Evolutionary conservation across 2,888 invertebrate species (phyloP).

Genomic region (Odontomyia ornata): DNA sequence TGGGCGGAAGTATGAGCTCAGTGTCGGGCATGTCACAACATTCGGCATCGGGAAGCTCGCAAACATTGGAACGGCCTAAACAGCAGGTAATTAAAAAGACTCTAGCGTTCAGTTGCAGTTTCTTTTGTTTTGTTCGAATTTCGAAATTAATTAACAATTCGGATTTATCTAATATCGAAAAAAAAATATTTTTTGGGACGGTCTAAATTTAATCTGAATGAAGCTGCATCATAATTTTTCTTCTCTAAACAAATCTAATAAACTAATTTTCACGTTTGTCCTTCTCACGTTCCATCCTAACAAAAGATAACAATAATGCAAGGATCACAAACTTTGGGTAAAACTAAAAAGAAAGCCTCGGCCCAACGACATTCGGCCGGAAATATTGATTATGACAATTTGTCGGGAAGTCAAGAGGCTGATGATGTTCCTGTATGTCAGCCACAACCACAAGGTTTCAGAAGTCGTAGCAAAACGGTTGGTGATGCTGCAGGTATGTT

Average conservation of each 20-base stretch:
- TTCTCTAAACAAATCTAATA: background rate
- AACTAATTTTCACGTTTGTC: background rate
- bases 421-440: conserved; percentile 67
- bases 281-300: background rate
- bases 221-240: too few relatives aligned
- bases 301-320: conserved; percentile 72
- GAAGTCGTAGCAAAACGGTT: conserved; percentile 90
- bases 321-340: conserved; percentile 83
- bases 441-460: conserved; percentile 68
- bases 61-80: conserved; percentile 72
- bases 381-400: conserved; percentile 84
- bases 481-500: conserved; percentile 80
- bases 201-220: too few relatives aligned
- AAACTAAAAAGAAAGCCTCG: conserved; percentile 79
- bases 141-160: too few relatives aligned
- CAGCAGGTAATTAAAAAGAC: conserved; percentile 66
- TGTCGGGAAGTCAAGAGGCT: conserved; percentile 78
- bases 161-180: too few relatives aligned
- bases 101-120: background rate
- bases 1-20: conserved; percentile 67
- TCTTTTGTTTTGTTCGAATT: too few relatives aligned
- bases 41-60: conserved; percentile 66
- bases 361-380: conserved; percentile 84
- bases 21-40: conserved; percentile 63
- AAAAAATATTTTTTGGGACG: too few relatives aligned